These are phyloP conservation scores for Eulemur rufifrons DNA, from an alignment of 2,113 vertebrate genomes.

Conservation along the genomic window DNA sequence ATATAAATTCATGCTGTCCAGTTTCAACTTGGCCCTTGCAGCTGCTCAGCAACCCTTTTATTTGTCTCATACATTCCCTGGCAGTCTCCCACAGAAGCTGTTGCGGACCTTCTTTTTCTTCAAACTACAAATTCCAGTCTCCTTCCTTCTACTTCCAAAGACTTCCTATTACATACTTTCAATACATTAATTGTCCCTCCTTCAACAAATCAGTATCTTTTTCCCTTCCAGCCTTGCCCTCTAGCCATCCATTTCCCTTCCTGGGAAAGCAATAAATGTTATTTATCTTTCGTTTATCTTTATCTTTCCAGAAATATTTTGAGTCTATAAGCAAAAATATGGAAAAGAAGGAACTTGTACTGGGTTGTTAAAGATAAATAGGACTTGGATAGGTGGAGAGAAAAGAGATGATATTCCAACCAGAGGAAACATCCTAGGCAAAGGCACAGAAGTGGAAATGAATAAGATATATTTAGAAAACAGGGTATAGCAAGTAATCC, in stretches of 20 bases:
- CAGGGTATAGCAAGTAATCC: conserved; percentile 35
- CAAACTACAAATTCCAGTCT: conserved; percentile 40
- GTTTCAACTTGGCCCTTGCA: conserved; percentile 53
- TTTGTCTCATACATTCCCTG: conserved; percentile 68
- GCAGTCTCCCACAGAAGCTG: conserved; percentile 29
- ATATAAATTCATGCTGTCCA: conserved; percentile 45
- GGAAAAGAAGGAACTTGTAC: not conserved
- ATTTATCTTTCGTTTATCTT: conserved; percentile 24
- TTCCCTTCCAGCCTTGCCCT: conserved; percentile 7
- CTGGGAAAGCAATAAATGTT: conserved; percentile 4
- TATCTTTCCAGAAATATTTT: conserved; percentile 24
- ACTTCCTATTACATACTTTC: not conserved
- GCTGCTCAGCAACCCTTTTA: conserved; percentile 66
- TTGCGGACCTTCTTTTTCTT: conserved; percentile 36
- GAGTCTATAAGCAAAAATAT: not conserved
- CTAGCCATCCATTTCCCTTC: conserved; percentile 10
- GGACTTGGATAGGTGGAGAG: conserved; percentile 9
- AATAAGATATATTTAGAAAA: conserved; percentile 71
- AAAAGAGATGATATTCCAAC: conserved; percentile 33
- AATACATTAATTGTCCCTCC: conserved; percentile 32
- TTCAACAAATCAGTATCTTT: conserved; percentile 10
- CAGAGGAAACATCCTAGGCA: conserved; percentile 27
- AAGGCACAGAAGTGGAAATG: conserved; percentile 20
- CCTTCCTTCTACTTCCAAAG: not conserved
- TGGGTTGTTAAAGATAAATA: not conserved